Evolutionary conservation across 2,113 vertebrate species (phyloP).

Genomic region (Hydrochoerus hydrochaeris): DNA sequence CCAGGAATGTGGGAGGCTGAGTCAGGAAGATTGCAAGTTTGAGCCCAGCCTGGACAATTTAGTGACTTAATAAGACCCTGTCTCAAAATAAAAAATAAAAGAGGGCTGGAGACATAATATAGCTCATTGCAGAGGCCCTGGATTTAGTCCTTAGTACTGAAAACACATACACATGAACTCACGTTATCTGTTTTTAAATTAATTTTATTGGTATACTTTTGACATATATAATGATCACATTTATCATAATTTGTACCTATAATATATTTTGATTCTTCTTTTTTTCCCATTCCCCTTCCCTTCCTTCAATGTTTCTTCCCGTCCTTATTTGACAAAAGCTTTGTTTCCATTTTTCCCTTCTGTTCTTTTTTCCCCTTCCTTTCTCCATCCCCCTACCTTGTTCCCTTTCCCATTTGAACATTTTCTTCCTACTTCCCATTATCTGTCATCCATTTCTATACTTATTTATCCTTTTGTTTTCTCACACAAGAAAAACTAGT

Average conservation of each 20-base stretch:
- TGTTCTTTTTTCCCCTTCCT: not conserved
- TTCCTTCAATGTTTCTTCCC: not conserved
- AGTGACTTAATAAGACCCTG: not conserved
- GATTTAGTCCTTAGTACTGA: not conserved
- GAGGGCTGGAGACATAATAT: not conserved
- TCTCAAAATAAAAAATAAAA: not conserved
- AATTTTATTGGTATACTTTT: not conserved
- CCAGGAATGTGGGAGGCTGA: not conserved
- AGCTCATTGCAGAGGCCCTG: not conserved
- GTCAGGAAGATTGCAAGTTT: not conserved
- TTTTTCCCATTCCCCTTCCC: not conserved
- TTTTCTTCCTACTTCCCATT: not conserved
- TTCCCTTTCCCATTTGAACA: not conserved
- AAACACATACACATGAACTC: not conserved
- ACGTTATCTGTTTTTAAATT: not conserved
- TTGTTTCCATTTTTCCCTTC: not conserved
- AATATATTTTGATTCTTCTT: not conserved
- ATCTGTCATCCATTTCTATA: not conserved
- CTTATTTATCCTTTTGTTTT: not conserved
- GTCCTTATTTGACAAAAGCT: not conserved
- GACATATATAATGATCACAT: not conserved
- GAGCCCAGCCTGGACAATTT: not conserved
- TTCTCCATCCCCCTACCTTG: not conserved
- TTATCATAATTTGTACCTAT: not conserved
- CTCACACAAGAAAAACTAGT: too few species aligned